Base-by-base conservation (phyloP, 2,113 vertebrate genomes). In the Procavia capensis region DNA sequence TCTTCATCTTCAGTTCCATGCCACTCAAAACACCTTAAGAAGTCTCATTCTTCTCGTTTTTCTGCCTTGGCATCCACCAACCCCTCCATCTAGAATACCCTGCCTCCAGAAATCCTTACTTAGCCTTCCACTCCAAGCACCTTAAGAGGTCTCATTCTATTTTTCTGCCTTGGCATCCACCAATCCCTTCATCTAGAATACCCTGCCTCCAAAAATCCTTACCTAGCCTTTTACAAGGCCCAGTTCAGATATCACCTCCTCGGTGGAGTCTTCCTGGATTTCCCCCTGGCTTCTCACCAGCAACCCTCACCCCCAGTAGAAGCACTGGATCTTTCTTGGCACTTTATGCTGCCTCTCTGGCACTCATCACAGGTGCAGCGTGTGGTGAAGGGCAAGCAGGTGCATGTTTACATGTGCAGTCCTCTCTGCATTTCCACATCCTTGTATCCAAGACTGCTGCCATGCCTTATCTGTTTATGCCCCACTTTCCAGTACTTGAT, bases 91-190 rank as follows among this genome's bases (percentile, higher is more conserved):
- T 14, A 14, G 41, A 82, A 45, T 22, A 41, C 1, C 2, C 47
- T 79, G 41, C n/a, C 72, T 92, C 59, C 27, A 41, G 50, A 92
- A 95, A 66, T 63, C 27, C 70, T 88, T 82, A 47, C n/a, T 16
- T 29, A 54, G 8, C 66, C 47, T 91, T 92, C 20, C 39, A 72
- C 43, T 91, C 68, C 20, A 0, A 24, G 14, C 13, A 1, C 82
- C 57, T 36, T 24, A 1, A 5, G 7, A 82, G 47, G 25, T 24
- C 17, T 31, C 1, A 0, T 14, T 31, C 16, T 50, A 36, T 36
- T 72, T 25, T 45, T 66, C 27, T 45, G 24, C 78, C 78, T 97
- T 72, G 47, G 66, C 34, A 34, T 47, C 50, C 24, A 1, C 59
- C 64, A 50, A 16, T 31, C 47, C n/a, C 50, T 93, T 70, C 10